Conservation (phyloP, 2,888 invertebrate genomes). For the Asteroscopus sphinx region DNA sequence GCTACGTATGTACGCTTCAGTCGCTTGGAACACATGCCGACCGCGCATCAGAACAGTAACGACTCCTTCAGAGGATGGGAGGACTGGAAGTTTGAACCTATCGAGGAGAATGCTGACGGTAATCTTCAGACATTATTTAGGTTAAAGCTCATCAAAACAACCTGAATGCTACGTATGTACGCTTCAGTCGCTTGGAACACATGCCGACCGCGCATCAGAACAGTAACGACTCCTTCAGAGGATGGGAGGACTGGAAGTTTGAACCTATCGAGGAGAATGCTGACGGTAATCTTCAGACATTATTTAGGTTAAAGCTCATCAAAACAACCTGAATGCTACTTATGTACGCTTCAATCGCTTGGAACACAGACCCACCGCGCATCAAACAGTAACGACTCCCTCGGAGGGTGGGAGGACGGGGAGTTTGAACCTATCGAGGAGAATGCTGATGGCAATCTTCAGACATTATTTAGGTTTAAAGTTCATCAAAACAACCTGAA, state of each 20-base stretch:
- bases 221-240: constrained; percentile 88
- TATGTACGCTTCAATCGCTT: too few relatives aligned
- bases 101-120: constrained; percentile 91
- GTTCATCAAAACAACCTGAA: constrained; percentile 74
- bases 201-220: constrained; percentile 81
- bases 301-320: not conserved
- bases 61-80: constrained; percentile 92
- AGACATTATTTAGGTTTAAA: too few relatives aligned
- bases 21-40: constrained; percentile 66
- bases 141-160: too few relatives aligned
- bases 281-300: constrained; percentile 76
- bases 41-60: constrained; percentile 85
- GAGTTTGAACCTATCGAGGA: too few relatives aligned
- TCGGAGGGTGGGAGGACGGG: too few relatives aligned
- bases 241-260: constrained; percentile 95
- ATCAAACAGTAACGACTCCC: too few relatives aligned
- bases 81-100: constrained; percentile 94
- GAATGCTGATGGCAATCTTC: too few relatives aligned
- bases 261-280: constrained; percentile 93
- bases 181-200: constrained; percentile 65
- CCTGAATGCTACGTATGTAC: constrained; percentile 77
- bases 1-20: constrained; percentile 75
- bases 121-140: too few relatives aligned
- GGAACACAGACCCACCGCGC: too few relatives aligned
- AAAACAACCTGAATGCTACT: too few relatives aligned